Conservation (phyloP, 1,140 invertebrate species). For the Physella acuta region DNA sequence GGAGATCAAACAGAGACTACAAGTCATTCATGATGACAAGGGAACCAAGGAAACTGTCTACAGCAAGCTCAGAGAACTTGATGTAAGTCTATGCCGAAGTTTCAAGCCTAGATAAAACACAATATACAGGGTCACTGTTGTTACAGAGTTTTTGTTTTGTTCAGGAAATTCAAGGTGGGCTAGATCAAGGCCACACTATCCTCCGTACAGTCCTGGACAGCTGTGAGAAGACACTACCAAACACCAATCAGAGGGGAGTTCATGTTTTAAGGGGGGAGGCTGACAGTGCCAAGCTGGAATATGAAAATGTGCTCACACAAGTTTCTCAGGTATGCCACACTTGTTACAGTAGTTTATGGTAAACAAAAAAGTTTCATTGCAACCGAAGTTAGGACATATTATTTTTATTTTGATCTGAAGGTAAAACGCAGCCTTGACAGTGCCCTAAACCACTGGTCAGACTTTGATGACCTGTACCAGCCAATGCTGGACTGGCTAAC, state of each 20-base stretch:
- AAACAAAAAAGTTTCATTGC: too few species aligned
- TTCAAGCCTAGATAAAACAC: too few species aligned
- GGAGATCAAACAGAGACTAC: conserved; percentile 43
- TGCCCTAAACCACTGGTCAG: conserved; percentile 58
- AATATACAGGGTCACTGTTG: too few species aligned
- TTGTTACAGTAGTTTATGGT: too few species aligned
- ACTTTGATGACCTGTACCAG: conserved; percentile 70
- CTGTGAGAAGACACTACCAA: conserved; percentile 51
- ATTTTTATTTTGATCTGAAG: too few species aligned
- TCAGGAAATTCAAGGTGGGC: conserved; percentile 51
- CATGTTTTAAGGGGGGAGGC: conserved; percentile 47
- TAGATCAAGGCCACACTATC: conserved; percentile 52
- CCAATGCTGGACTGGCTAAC: conserved; percentile 86
- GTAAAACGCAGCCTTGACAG: conserved; percentile 51
- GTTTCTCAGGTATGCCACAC: conserved; percentile 45
- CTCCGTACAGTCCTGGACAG: conserved; percentile 46
- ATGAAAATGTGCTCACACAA: conserved; percentile 53
- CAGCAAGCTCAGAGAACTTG: conserved; percentile 40
- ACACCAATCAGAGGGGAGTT: conserved; percentile 47
- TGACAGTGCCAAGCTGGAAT: conserved; percentile 46
- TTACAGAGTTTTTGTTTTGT: conserved; percentile 17
- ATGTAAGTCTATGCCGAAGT: conserved; percentile 49
- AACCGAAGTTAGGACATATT: too few species aligned
- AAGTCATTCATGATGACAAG: conserved; percentile 41
- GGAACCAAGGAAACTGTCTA: conserved; percentile 50